Conservation (phyloP, 1,140 invertebrate species). For the Papilio glaucus region DNA sequence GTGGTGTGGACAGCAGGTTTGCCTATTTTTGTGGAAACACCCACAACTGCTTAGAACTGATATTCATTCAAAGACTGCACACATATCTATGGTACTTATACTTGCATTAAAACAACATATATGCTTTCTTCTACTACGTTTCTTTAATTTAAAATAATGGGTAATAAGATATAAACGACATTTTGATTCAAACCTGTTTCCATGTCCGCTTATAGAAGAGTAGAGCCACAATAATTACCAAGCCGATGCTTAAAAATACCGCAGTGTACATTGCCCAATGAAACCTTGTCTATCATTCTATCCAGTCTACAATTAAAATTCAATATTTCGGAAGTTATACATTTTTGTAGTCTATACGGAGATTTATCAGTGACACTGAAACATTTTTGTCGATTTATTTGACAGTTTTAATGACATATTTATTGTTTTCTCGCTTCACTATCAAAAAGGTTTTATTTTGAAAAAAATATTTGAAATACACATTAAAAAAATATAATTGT, state of each 20-base stretch:
- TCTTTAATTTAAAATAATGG: too few species aligned
- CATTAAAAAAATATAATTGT: too few species aligned
- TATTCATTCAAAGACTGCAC: too few species aligned
- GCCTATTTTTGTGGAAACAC: too few species aligned
- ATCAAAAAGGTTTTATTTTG: not conserved
- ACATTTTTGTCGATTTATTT: slow-evolving; percentile 6
- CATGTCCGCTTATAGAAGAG: slow-evolving; percentile 60
- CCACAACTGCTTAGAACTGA: too few species aligned
- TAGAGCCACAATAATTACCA: slow-evolving; percentile 53
- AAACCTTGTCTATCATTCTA: slow-evolving; percentile 38
- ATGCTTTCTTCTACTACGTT: too few species aligned
- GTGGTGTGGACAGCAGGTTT: too few species aligned
- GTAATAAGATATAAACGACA: not conserved
- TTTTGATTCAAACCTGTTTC: slow-evolving; percentile 39
- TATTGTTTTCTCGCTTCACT: not conserved
- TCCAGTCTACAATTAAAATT: slow-evolving; percentile 36
- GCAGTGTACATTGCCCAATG: slow-evolving; percentile 52
- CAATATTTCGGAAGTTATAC: slow-evolving; percentile 14
- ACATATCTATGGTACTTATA: too few species aligned
- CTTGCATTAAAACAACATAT: too few species aligned
- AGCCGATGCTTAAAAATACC: slow-evolving; percentile 52
- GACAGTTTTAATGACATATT: not conserved
- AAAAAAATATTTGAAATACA: not conserved
- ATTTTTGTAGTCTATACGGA: slow-evolving; percentile 22
- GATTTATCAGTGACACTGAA: slow-evolving; percentile 11